phyloP scores from a whole-genome alignment of 2,113 vertebrate species.

The Todiramphus saurophagus region DNA sequence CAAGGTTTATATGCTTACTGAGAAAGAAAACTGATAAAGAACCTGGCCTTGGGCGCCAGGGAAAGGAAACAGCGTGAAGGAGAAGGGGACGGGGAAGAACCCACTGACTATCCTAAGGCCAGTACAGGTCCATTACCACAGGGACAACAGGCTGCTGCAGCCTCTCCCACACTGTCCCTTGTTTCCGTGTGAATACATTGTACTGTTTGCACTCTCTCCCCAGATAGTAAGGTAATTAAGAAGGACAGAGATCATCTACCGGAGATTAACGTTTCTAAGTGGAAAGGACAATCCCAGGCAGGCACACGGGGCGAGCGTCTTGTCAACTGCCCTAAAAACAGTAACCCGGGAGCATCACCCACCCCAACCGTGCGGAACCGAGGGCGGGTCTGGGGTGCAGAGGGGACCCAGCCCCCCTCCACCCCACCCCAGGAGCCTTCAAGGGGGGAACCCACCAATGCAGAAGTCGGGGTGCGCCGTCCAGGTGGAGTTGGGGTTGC shows the following conservation, averaged over 20 bases:
- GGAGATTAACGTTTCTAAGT: fast-evolving
- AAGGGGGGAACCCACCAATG: background rate
- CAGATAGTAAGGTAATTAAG: fast-evolving
- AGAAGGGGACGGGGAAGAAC: background rate
- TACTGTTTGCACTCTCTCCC: fast-evolving
- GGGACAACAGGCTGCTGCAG: background rate
- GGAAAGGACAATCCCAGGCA: too few relatives aligned
- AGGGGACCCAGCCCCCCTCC: background rate
- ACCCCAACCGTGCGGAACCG: fast-evolving
- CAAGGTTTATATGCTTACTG: fast-evolving
- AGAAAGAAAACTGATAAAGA: background rate
- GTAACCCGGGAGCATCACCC: background rate
- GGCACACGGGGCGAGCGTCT: fast-evolving
- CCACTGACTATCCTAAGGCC: fast-evolving
- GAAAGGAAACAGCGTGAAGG: fast-evolving
- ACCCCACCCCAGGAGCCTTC: fast-evolving
- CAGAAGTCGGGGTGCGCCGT: background rate
- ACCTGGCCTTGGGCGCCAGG: fast-evolving
- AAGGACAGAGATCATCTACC: background rate
- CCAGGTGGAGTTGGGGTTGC: background rate
- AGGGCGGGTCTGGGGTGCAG: fast-evolving
- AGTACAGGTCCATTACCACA: fast-evolving
- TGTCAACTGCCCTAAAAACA: background rate
- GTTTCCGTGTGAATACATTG: fast-evolving
- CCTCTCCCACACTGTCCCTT: fast-evolving